Evolutionary conservation across 2,113 vertebrate species (phyloP).

Genomic region (Meles meles): DNA sequence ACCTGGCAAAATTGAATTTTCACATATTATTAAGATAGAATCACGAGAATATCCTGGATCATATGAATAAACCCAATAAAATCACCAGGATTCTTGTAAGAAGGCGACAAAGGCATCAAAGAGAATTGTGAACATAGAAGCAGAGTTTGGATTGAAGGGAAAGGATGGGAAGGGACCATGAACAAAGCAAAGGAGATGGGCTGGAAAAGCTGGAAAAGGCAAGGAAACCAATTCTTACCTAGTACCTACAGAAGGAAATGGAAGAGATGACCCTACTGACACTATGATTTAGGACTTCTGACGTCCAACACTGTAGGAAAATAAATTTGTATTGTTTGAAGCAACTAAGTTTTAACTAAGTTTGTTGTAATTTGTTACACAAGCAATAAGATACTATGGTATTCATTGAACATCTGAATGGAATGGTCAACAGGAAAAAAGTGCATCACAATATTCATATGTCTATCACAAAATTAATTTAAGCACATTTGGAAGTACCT

Average conservation of each 20-base stretch:
- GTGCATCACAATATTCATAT: neutral
- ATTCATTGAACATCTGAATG: neutral
- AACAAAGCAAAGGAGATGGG: neutral
- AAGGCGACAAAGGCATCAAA: neutral
- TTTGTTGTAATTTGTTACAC: neutral
- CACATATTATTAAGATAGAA: neutral
- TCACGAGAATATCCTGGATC: neutral
- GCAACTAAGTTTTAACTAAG: neutral
- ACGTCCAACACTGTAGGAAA: neutral
- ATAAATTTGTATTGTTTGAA: neutral
- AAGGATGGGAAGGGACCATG: fast-evolving
- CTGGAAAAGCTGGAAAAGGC: neutral
- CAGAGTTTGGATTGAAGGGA: neutral
- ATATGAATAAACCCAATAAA: neutral
- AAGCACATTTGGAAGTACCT: neutral
- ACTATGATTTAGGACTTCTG: neutral
- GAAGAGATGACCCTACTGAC: neutral
- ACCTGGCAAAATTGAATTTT: neutral
- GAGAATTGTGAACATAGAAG: neutral
- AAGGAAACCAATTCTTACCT: neutral
- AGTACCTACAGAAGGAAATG: neutral
- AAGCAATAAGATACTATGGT: neutral
- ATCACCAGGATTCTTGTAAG: neutral
- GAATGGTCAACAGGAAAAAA: neutral
- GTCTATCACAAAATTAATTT: neutral